A percentile compares a stretch with the other conserved stretches of the same genome.
phyloP scores from a whole-genome alignment of 2,888 invertebrate species.

The Cryptosula pallasiana region DNA sequence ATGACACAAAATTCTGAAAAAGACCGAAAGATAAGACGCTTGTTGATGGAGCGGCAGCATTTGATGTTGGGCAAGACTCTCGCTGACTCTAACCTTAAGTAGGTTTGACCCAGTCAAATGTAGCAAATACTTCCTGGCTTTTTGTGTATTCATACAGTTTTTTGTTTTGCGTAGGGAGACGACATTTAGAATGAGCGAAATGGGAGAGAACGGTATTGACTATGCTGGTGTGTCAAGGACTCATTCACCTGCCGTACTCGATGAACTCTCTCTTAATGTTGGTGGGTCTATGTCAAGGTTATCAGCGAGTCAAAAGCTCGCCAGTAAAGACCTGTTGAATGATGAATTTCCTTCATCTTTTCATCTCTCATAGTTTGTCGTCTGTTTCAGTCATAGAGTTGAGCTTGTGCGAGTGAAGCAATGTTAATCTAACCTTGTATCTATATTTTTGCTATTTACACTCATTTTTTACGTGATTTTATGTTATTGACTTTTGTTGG shows the following conservation, averaged over 20 bases:
- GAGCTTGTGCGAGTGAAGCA: too few species aligned
- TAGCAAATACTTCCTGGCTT: neutral
- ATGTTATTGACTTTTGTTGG: too few species aligned
- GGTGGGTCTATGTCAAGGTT: neutral
- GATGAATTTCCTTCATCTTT: neutral
- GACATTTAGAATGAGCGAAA: conserved; percentile 19
- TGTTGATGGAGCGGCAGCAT: neutral
- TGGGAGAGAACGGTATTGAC: neutral
- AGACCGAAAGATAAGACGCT: conserved; percentile 3
- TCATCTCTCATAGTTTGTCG: neutral
- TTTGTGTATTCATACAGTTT: neutral
- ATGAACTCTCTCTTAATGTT: neutral
- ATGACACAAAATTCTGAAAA: conserved; percentile 32
- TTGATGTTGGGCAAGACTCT: neutral
- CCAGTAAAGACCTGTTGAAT: neutral
- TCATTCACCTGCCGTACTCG: neutral
- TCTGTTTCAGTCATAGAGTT: too few species aligned
- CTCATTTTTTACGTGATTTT: too few species aligned
- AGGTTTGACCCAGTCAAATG: neutral
- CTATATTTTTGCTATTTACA: too few species aligned
- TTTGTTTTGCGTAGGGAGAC: neutral
- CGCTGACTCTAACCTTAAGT: neutral
- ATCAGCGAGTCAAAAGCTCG: neutral
- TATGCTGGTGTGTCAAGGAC: neutral
- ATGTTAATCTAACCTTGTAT: too few species aligned